Conservation (phyloP, 2,797 vertebrate species). For the Melanotaenia pygmaea region DNA sequence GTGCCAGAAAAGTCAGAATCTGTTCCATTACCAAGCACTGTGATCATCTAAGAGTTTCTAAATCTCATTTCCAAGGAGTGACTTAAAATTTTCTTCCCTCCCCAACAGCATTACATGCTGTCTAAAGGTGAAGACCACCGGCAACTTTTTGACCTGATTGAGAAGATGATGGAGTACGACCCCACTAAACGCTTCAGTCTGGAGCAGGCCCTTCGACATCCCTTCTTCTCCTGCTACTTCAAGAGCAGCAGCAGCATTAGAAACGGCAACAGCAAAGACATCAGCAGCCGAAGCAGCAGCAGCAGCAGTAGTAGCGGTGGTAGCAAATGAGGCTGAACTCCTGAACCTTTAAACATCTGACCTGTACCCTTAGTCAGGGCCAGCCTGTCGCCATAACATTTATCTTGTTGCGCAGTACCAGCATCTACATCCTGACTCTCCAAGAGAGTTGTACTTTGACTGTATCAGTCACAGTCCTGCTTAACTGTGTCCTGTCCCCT, state of each 20-base stretch:
- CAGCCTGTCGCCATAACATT: conserved; percentile 28
- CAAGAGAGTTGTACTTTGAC: conserved; percentile 76
- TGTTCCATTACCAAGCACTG: neutral
- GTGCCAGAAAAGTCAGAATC: neutral
- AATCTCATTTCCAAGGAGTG: neutral
- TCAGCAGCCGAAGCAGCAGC: neutral
- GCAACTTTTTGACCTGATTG: conserved; percentile 88
- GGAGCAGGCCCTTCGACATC: conserved; percentile 85
- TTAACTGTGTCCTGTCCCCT: conserved; percentile 44
- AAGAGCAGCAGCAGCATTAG: conserved; percentile 46
- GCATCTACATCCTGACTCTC: conserved; percentile 63
- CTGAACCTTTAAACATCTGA: conserved; percentile 15
- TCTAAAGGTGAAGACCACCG: conserved; percentile 84
- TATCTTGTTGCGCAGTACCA: conserved; percentile 11
- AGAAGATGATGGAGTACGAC: conserved; percentile 91
- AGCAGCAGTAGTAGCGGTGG: conserved; percentile 42
- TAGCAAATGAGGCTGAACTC: conserved; percentile 40
- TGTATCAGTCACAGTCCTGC: conserved; percentile 90
- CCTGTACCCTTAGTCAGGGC: conserved; percentile 2
- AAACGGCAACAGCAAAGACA: too few relatives aligned
- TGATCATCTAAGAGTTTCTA: neutral
- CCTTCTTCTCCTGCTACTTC: conserved; percentile 82
- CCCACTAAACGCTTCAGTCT: conserved; percentile 85
- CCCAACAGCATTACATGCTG: conserved; percentile 84
- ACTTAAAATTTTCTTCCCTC: neutral